Evolutionary conservation across 2,113 vertebrate species (phyloP), one percentile per base, ranked within the genome.

Genomic region (Pavo muticus): DNA sequence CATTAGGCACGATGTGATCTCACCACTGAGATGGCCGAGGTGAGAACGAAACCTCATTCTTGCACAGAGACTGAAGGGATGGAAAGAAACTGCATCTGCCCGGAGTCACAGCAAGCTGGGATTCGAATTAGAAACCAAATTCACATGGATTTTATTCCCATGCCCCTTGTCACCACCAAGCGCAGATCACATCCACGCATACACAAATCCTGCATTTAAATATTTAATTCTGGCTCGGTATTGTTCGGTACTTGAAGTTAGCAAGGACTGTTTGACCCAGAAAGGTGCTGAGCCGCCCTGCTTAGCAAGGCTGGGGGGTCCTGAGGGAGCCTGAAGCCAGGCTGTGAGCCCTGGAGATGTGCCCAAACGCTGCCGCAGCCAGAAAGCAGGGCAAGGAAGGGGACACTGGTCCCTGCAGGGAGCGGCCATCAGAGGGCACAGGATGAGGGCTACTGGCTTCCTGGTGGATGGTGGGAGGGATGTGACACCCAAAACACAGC

Each of bases 371-470:
- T 83, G 56, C 60, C 0, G 9, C 50, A 59, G 79, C 11, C 44
- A 37, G 56, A 71, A 59, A 71, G 42, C 27, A 84, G 77, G 59
- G 54, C 79, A 73, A 35, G 25, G 78, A 35, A 54, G 67, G 32
- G 75, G 47, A 39, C 5, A 1, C 16, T 29, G 15, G 37, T 2
- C 39, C 59, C 77, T 56, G 39, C 42, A 56, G 86, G 61, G 47
- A 56, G 42, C 10, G 32, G 25, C 29, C 57, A n/a, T 35, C 82
- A 48, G 50, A 67, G 3, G 35, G 45, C 16, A 48, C 32, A 48
- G 60, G 84, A 27, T 0, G 0, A 25, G 45, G 23, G 16, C 0
- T 5, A 16, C 30, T 14, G 42, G 27, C 21, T 82, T 15, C 3
- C 50, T 39, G 37, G 52, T 45, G 77, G 54, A 1, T 56, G 74